A percentile compares a stretch with the other conserved stretches of the same genome.
phyloP scores from a whole-genome alignment of 2,888 invertebrate genomes.

The Sphaerophoria rueppellii region DNA sequence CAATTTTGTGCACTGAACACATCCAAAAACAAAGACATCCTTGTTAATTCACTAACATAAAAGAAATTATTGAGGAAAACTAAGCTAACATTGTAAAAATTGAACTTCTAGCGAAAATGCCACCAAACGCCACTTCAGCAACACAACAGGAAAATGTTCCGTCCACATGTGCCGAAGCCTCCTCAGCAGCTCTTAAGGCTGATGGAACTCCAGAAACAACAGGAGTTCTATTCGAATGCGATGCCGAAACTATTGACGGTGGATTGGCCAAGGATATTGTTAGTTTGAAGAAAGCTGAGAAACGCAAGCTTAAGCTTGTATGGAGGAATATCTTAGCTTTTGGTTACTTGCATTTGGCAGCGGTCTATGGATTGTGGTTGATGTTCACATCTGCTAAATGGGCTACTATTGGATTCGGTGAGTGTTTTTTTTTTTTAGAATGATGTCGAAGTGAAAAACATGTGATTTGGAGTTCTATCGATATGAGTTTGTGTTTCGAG shows the following conservation, averaged over 20 bases:
- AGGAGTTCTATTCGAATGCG: constrained; percentile 86
- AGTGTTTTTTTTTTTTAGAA: constrained; percentile 79
- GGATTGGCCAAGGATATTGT: constrained; percentile 85
- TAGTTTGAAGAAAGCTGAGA: constrained; percentile 84
- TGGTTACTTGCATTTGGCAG: constrained; percentile 88
- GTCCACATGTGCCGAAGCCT: constrained; percentile 75
- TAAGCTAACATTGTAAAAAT: not conserved
- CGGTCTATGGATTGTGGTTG: constrained; percentile 89
- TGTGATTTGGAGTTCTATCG: too few species aligned
- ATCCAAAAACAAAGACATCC: too few species aligned
- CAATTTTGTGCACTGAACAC: too few species aligned
- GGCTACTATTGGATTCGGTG: constrained; percentile 88
- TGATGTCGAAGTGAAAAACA: not conserved
- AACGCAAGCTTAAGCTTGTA: constrained; percentile 85
- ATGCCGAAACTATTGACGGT: constrained; percentile 85
- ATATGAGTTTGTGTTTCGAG: too few species aligned
- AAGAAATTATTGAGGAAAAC: too few species aligned
- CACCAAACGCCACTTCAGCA: constrained; percentile 81
- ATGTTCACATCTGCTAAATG: constrained; percentile 89
- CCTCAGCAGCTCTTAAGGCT: constrained; percentile 74
- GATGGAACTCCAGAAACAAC: constrained; percentile 79
- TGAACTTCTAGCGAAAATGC: constrained; percentile 74
- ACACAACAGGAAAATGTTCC: constrained; percentile 77
- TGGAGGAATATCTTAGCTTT: constrained; percentile 94
- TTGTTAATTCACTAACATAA: too few species aligned